Conservation (phyloP, 2,113 vertebrate species). For the Paracanthobrama guichenoti region DNA sequence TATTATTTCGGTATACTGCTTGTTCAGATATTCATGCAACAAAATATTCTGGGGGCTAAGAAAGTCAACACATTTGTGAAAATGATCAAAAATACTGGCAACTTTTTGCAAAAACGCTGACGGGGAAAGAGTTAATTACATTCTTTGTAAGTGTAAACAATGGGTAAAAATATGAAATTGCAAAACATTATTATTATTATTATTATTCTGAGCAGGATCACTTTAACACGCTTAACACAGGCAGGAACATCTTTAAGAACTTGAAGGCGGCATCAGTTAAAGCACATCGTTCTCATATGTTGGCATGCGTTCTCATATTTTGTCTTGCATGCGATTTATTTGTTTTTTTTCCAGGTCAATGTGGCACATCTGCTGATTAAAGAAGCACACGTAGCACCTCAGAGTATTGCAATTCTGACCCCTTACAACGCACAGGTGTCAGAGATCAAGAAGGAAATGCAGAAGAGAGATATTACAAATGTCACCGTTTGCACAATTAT, state of each 20-base stretch:
- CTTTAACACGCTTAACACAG: background rate
- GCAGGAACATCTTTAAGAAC: background rate
- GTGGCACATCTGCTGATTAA: constrained; percentile 75
- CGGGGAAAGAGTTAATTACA: too few species aligned
- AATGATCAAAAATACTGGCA: too few species aligned
- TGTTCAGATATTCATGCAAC: too few species aligned
- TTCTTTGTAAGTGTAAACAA: too few species aligned
- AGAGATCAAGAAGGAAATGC: constrained; percentile 73
- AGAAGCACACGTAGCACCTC: constrained; percentile 64
- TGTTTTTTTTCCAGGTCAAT: constrained; percentile 71
- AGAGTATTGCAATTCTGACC: constrained; percentile 80
- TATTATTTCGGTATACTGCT: too few species aligned
- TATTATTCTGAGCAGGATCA: too few species aligned
- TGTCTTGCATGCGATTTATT: background rate
- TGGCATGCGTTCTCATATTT: too few species aligned
- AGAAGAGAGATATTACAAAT: constrained; percentile 28
- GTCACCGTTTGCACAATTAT: constrained; percentile 83
- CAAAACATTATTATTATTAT: too few species aligned
- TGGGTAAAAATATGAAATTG: too few species aligned
- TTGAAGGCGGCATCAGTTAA: background rate
- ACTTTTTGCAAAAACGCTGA: too few species aligned
- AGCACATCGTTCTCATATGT: background rate
- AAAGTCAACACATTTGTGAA: too few species aligned
- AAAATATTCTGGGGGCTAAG: too few species aligned
- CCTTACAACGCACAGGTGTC: constrained; percentile 88